These are phyloP conservation scores for Linnaemya tessellans DNA, from an alignment of 2,888 invertebrate genomes.

Conservation along the genomic window DNA sequence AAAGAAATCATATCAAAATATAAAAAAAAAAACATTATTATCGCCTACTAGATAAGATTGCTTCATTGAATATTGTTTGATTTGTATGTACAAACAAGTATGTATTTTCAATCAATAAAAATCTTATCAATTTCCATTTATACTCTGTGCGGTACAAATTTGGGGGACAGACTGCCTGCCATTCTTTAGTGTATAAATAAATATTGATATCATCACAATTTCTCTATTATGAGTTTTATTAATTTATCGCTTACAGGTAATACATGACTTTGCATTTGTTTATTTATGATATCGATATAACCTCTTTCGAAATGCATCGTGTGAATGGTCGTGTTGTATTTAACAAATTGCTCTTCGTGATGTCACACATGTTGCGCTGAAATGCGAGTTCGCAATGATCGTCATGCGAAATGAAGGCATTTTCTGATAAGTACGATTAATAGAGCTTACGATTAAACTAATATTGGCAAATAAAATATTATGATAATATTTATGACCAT, in stretches of 20 bases:
- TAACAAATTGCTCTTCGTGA: slow-evolving; percentile 17
- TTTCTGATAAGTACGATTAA: slow-evolving; percentile 14
- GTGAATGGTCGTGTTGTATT: neutral
- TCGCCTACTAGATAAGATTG: slow-evolving; percentile 34
- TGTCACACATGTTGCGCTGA: slow-evolving; percentile 27
- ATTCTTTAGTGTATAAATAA: slow-evolving; percentile 42
- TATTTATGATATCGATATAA: slow-evolving; percentile 37
- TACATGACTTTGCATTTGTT: neutral
- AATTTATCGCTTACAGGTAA: neutral
- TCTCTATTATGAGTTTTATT: neutral
- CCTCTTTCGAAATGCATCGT: slow-evolving; percentile 30
- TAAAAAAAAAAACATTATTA: neutral
- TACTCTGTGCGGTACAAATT: neutral
- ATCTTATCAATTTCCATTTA: slow-evolving; percentile 25
- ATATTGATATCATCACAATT: slow-evolving; percentile 41
- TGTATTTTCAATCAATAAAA: slow-evolving; percentile 49
- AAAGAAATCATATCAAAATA: neutral
- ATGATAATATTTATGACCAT: slow-evolving; percentile 36
- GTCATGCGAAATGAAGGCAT: neutral
- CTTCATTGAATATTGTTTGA: slow-evolving; percentile 30
- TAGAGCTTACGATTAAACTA: slow-evolving; percentile 27
- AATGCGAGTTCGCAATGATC: slow-evolving; percentile 16
- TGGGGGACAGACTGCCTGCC: slow-evolving; percentile 32
- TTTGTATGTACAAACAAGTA: slow-evolving; percentile 28
- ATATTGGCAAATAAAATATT: slow-evolving; percentile 33